Evolutionary conservation across 2,888 invertebrate genomes (phyloP), one percentile per base, ranked within the genome.

Genomic region (Leucoptera coffeella): DNA sequence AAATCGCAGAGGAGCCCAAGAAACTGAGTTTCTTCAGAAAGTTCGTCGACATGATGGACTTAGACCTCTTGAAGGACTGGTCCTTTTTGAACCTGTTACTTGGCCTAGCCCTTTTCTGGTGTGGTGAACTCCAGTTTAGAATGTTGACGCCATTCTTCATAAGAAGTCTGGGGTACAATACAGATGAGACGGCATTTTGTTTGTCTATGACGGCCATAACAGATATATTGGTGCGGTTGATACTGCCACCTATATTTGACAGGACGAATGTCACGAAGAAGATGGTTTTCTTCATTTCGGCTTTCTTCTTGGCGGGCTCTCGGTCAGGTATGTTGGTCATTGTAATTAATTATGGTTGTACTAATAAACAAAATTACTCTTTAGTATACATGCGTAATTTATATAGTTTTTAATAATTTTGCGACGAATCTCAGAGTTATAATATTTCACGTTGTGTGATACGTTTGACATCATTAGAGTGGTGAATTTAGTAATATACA

Each of bases 171-270:
- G 78, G 77, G 2, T 79, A 78, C 43, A 67, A 74, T 31, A 79
- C 77, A 50, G 55, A 73, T 22, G 81, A 85, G 37, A 77, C 82
- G 12, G 85, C 86, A 25, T 77, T 79, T 42, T 85, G 84, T 42
- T 60, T 85, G 24, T 85, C 84, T 5, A 75, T 83, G 44, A 84
- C 82, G 15, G 85, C 85, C 6, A 77, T 82, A 14, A 79, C 83
- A 8, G 86, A 86, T 47, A 80, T 85, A 32, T 54, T 82, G 25
- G 84, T 85, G 13, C 74, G 85, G 33, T 61, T 85, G 38, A 72
- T 82, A 19, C 50, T 86, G 37, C 85, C 85, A 14, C 82, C 84
- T 10, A 74, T 86, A 38, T 85, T 83, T 43, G 85, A 85, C 47
- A 73, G 78, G 29, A 74, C 74, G 19, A 67, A 62, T 22, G 75